Conservation (phyloP, 2,797 vertebrate species). For the Sebastes alutus region DNA sequence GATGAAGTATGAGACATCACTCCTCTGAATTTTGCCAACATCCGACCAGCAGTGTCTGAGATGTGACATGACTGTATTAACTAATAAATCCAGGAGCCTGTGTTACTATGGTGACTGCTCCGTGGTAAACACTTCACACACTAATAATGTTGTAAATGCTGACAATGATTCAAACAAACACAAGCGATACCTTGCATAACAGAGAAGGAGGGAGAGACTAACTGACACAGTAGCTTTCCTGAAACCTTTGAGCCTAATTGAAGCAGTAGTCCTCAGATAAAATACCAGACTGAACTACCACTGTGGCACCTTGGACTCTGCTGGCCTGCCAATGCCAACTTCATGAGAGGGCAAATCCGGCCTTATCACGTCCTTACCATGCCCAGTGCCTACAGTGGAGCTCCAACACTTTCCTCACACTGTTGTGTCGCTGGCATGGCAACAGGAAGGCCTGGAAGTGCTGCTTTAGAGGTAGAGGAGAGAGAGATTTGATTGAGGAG, state of each 20-base stretch:
- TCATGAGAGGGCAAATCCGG: constrained; percentile 22
- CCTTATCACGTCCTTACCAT: constrained; percentile 18
- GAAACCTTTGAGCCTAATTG: constrained; percentile 54
- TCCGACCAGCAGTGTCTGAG: not conserved
- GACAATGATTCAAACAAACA: not conserved
- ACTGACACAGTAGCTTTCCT: constrained; percentile 29
- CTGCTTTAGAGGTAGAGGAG: not conserved
- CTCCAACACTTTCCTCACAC: constrained; percentile 15
- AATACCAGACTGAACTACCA: constrained; percentile 28
- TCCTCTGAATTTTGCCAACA: not conserved
- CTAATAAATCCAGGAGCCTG: not conserved
- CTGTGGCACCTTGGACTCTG: constrained; percentile 45
- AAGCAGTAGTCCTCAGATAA: constrained; percentile 24
- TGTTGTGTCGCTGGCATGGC: constrained; percentile 31
- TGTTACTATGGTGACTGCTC: not conserved
- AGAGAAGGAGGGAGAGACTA: not conserved
- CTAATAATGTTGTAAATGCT: not conserved
- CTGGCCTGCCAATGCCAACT: constrained; percentile 37
- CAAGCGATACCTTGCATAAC: not conserved
- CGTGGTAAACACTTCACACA: not conserved
- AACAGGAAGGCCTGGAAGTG: not conserved
- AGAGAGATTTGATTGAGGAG: constrained; percentile 4
- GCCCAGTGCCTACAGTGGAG: not conserved
- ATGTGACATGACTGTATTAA: not conserved
- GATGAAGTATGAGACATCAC: not conserved